phyloP scores from a whole-genome alignment of 2,888 invertebrate species.

The Pollenia angustigena region DNA sequence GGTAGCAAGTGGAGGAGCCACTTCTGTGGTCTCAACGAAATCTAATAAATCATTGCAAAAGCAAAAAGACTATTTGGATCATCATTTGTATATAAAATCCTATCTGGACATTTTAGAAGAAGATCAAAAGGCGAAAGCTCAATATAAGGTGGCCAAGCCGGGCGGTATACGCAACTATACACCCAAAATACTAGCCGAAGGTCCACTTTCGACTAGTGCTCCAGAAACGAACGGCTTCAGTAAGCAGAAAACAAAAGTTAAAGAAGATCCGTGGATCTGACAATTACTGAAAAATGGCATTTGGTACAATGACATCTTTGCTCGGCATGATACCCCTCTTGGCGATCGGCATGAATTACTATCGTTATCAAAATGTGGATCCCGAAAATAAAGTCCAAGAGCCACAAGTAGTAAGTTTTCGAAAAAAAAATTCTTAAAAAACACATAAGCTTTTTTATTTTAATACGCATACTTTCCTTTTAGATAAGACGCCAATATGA shows the following conservation, averaged over 20 bases:
- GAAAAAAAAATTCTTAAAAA: not conserved
- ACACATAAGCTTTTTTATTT: not conserved
- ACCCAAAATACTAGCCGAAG: slow-evolving; percentile 87
- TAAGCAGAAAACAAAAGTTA: slow-evolving; percentile 69
- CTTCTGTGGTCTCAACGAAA: slow-evolving; percentile 83
- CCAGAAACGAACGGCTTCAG: slow-evolving; percentile 73
- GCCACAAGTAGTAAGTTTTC: slow-evolving; percentile 87
- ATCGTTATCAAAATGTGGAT: slow-evolving; percentile 92
- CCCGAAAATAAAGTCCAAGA: slow-evolving; percentile 92
- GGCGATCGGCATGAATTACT: slow-evolving; percentile 91
- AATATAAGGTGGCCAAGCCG: slow-evolving; percentile 85
- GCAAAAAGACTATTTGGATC: slow-evolving; percentile 85
- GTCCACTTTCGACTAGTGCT: slow-evolving; percentile 77
- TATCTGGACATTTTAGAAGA: slow-evolving; percentile 85
- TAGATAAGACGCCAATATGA: slow-evolving; percentile 92
- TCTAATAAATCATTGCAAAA: slow-evolving; percentile 81
- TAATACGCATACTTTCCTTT: slow-evolving; percentile 69
- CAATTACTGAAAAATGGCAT: slow-evolving; percentile 85
- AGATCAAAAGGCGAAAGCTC: slow-evolving; percentile 84
- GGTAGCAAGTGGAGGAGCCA: slow-evolving; percentile 82
- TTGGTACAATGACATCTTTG: slow-evolving; percentile 88
- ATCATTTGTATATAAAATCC: slow-evolving; percentile 86
- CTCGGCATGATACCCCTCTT: slow-evolving; percentile 92
- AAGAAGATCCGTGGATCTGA: slow-evolving; percentile 89
- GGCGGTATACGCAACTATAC: slow-evolving; percentile 90